Percentiles rank a stretch among this genome's conserved stretches.
These are phyloP conservation scores for Orestias chungarensis DNA, from an alignment of 2,797 vertebrate species.

Conservation along the genomic window DNA sequence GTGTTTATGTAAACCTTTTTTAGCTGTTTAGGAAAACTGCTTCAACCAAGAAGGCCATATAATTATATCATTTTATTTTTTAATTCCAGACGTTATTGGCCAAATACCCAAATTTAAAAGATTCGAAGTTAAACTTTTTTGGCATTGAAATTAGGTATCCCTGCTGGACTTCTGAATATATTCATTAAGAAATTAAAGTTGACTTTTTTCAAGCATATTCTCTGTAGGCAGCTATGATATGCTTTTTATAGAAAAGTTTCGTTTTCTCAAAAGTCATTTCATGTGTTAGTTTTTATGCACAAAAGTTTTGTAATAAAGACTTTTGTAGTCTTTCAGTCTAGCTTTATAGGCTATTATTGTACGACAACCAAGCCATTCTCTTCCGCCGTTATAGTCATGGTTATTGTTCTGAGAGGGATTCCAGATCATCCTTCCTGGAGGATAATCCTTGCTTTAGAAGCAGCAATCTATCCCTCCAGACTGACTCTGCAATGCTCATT, in stretches of 20 bases:
- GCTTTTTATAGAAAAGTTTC: background rate
- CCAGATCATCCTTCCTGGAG: constrained; percentile 54
- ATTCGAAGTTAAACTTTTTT: background rate
- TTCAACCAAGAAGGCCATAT: background rate
- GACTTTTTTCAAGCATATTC: constrained; percentile 6
- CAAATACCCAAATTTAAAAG: background rate
- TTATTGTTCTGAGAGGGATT: constrained; percentile 58
- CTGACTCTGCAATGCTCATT: constrained; percentile 57
- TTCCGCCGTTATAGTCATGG: constrained; percentile 33
- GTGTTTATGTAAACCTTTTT: background rate
- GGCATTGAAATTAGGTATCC: background rate
- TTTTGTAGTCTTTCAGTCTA: constrained; percentile 15
- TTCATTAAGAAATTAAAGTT: background rate
- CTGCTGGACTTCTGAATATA: background rate
- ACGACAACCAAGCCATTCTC: constrained; percentile 22
- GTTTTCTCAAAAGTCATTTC: background rate
- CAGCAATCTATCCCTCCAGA: constrained; percentile 53
- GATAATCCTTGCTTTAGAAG: constrained; percentile 49
- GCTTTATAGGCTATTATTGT: constrained; percentile 12
- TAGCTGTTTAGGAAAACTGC: background rate
- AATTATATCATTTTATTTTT: background rate
- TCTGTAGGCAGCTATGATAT: constrained; percentile 9
- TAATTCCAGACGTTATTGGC: background rate
- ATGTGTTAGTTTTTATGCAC: constrained; percentile 6
- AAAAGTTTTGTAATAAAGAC: background rate